These are phyloP conservation scores for Gallinago paraguaiae DNA, from an alignment of 2,113 vertebrate genomes.

Conservation along the genomic window DNA sequence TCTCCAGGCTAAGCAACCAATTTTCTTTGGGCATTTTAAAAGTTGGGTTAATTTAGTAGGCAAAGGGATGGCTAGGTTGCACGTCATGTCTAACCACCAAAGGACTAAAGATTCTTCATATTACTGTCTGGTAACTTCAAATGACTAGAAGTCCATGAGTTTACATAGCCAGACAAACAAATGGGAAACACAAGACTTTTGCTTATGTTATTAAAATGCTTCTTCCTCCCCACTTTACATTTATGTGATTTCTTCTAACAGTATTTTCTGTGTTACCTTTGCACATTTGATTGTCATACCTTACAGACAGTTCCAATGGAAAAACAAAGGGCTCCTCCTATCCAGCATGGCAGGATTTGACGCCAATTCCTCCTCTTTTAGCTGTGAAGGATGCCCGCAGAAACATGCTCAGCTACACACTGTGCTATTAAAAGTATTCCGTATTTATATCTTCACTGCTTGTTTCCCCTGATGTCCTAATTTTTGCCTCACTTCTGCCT, in stretches of 20 bases:
- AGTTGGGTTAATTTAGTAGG: background rate
- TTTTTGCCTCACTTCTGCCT: background rate
- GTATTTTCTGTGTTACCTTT: background rate
- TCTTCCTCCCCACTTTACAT: background rate
- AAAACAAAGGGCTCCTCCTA: background rate
- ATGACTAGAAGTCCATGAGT: background rate
- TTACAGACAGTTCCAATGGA: background rate
- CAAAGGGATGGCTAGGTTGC: background rate
- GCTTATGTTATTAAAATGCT: background rate
- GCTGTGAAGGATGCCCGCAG: background rate
- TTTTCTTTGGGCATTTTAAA: background rate
- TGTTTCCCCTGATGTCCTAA: background rate
- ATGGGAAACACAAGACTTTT: background rate
- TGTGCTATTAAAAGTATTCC: background rate
- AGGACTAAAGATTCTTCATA: background rate
- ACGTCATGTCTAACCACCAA: background rate
- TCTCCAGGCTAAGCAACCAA: background rate
- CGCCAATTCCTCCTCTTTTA: background rate
- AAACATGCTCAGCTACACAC: background rate
- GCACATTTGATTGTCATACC: background rate
- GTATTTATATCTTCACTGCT: background rate
- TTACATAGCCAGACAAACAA: background rate
- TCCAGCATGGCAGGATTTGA: background rate
- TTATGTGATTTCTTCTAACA: background rate
- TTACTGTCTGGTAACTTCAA: background rate